phyloP scores from a whole-genome alignment of 2,888 invertebrate species.

The Anaspis maculata region DNA sequence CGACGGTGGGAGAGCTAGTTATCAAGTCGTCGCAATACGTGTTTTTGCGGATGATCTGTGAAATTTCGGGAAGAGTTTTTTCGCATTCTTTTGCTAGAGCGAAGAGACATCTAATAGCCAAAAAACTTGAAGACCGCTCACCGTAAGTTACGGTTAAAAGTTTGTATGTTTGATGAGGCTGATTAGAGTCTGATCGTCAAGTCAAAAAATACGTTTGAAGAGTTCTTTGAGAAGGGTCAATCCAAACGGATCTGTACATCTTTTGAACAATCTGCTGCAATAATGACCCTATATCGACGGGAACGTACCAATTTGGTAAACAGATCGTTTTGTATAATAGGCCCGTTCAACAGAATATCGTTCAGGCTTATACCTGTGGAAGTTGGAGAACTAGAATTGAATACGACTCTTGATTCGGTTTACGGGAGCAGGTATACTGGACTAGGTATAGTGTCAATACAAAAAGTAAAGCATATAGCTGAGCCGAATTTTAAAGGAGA shows the following conservation, averaged over 20 bases:
- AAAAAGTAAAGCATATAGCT: too few relatives aligned
- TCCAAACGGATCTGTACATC: neutral
- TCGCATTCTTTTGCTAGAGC: neutral
- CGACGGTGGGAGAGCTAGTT: conserved; percentile 10
- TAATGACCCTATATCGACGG: neutral
- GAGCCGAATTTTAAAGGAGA: too few relatives aligned
- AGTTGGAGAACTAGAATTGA: neutral
- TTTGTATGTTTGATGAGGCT: neutral
- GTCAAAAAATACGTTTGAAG: neutral
- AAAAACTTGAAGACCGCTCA: neutral
- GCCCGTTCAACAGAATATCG: conserved; percentile 1
- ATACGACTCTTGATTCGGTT: conserved; percentile 1
- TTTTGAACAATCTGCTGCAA: neutral
- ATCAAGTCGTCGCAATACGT: conserved; percentile 8
- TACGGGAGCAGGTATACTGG: too few relatives aligned
- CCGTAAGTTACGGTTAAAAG: conserved; percentile 1
- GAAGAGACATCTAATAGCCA: conserved; percentile 1
- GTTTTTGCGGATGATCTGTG: conserved; percentile 1
- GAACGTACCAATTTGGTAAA: neutral
- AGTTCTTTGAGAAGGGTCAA: neutral
- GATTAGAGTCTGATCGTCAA: neutral
- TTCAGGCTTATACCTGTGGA: neutral
- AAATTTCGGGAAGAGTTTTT: neutral
- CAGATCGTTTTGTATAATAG: neutral
- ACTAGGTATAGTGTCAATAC: too few relatives aligned